Conservation (phyloP, 1,140 invertebrate species). For the Drosophila novamexicana region DNA sequence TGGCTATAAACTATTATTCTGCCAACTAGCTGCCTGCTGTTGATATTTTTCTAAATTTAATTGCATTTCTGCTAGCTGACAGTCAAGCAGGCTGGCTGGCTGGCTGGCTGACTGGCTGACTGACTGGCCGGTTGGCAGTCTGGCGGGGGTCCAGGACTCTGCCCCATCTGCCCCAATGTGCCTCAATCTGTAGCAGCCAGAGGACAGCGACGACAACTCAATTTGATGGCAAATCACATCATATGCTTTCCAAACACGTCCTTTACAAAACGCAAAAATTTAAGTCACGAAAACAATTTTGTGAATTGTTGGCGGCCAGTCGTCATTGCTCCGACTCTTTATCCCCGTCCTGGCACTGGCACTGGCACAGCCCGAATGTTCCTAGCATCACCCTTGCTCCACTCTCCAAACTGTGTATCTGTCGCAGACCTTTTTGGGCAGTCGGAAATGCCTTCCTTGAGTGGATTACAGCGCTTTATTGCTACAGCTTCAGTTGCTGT, state of each 20-base stretch:
- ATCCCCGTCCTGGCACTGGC: background rate
- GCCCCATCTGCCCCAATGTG: background rate
- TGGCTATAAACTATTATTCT: conserved; percentile 80
- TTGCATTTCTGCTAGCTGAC: conserved; percentile 66
- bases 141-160: too few species aligned
- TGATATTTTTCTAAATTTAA: conserved; percentile 83
- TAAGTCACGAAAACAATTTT: conserved; percentile 84
- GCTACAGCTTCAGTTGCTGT: conserved; percentile 15
- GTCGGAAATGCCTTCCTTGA: conserved; percentile 59
- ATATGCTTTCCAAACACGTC: conserved; percentile 84
- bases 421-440: conserved; percentile 37
- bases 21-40: conserved; percentile 60
- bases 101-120: background rate
- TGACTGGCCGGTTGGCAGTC: background rate
- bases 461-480: conserved; percentile 78
- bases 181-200: conserved; percentile 28
- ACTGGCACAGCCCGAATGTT: background rate
- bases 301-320: conserved; percentile 78
- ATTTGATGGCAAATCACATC: conserved; percentile 84
- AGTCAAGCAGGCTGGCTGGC: conserved; percentile 2
- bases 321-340: conserved; percentile 29
- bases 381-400: background rate
- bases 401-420: conserved; percentile 28
- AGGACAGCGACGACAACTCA: conserved; percentile 63
- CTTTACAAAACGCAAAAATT: conserved; percentile 76